Evolutionary conservation across 2,113 vertebrate genomes (phyloP).

Genomic region (Phylloscopus whistleri): DNA sequence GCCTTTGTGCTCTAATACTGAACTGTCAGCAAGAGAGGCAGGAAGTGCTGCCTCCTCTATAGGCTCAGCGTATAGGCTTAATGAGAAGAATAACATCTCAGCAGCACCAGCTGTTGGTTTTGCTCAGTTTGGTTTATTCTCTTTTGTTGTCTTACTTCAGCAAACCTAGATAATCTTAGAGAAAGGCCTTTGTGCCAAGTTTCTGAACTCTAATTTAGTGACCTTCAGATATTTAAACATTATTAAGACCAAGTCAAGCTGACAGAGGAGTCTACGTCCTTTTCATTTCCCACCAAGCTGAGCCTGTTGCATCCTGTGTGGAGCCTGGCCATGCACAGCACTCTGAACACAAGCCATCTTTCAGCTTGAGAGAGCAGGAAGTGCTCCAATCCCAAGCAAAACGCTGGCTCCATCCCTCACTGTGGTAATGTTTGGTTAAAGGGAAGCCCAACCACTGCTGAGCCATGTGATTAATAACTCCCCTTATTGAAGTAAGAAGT

Average conservation of each 20-base stretch:
- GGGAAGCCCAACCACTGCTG: neutral
- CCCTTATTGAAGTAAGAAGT: neutral
- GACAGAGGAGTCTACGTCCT: conserved; percentile 13
- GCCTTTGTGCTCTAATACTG: conserved; percentile 15
- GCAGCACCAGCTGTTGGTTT: neutral
- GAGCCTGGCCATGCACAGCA: neutral
- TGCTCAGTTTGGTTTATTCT: neutral
- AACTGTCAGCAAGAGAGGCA: conserved; percentile 32
- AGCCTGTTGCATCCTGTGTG: neutral
- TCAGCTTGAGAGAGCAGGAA: neutral
- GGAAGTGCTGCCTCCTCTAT: conserved; percentile 11
- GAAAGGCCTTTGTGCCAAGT: neutral
- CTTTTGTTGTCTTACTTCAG: conserved; percentile 25
- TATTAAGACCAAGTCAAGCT: conserved; percentile 14
- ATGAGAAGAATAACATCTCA: conserved; percentile 12
- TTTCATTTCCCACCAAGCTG: neutral
- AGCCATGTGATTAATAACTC: neutral
- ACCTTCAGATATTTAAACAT: conserved; percentile 42
- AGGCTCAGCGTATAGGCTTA: conserved; percentile 1
- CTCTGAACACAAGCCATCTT: neutral
- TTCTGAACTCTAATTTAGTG: conserved; percentile 13
- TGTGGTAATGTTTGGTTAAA: neutral
- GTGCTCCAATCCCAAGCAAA: neutral
- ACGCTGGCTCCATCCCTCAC: neutral
- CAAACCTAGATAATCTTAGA: conserved; percentile 37